These are phyloP conservation scores for Phenacoccus solenopsis DNA, from an alignment of 1,140 invertebrate species.

Conservation along the genomic window DNA sequence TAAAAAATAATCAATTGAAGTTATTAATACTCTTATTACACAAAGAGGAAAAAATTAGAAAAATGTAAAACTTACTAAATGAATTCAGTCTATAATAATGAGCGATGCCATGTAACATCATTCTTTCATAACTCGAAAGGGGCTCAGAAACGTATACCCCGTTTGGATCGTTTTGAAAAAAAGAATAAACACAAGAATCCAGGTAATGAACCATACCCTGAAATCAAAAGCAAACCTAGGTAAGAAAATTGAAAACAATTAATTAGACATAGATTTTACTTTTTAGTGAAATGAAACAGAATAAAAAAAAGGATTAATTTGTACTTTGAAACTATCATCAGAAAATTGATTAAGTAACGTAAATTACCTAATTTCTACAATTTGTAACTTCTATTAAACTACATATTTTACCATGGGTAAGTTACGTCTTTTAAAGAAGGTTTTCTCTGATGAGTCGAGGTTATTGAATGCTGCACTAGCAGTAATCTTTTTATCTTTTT, in stretches of 20 bases:
- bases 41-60: neutral
- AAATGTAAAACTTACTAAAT: neutral
- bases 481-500: neutral
- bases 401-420: constrained; percentile 11
- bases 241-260: neutral
- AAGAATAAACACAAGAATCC: neutral
- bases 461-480: neutral
- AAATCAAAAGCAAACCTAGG: neutral
- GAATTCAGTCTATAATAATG: constrained; percentile 4
- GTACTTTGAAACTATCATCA: neutral
- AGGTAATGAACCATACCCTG: constrained; percentile 5
- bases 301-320: neutral
- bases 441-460: neutral
- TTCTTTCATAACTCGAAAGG: neutral
- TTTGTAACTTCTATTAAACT: neutral
- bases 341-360: neutral
- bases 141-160: neutral
- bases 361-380: neutral
- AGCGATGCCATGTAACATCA: neutral
- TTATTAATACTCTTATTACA: neutral
- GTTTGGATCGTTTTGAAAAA: neutral
- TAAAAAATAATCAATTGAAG: neutral
- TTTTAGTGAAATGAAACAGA: no score
- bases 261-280: no score
- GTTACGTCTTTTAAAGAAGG: neutral